Percentiles rank a stretch among this genome's conserved stretches.
Evolutionary conservation across 2,113 vertebrate species (phyloP).

Genomic region (Romanogobio albipinnatus): DNA sequence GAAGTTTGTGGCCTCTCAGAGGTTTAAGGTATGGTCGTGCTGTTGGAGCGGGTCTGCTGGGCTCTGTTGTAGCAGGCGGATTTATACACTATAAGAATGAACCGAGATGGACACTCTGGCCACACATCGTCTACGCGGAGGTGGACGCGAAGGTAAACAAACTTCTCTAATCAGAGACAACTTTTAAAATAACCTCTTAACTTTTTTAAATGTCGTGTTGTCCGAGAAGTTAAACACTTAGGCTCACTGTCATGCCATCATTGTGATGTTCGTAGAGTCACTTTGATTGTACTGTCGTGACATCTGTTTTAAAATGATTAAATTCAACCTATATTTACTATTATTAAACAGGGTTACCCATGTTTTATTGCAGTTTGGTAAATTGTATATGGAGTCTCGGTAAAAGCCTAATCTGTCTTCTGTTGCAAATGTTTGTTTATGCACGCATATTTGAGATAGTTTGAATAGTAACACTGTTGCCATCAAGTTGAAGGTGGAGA

Average conservation of each 20-base stretch:
- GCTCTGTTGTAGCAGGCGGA: constrained; percentile 40
- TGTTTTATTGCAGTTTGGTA: not conserved
- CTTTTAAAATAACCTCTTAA: not conserved
- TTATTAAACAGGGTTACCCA: not conserved
- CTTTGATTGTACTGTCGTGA: not conserved
- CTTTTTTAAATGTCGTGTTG: not conserved
- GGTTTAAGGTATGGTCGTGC: not conserved
- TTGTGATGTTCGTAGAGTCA: not conserved
- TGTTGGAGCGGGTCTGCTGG: constrained; percentile 40
- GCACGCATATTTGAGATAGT: not conserved
- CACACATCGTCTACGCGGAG: constrained; percentile 52
- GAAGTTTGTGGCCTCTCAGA: constrained; percentile 25
- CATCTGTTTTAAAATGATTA: not conserved
- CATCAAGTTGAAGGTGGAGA: not conserved
- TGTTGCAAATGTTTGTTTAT: not conserved
- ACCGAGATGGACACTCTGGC: constrained; percentile 13
- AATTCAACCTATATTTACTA: not conserved
- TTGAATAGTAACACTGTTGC: not conserved
- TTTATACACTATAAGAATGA: constrained; percentile 21
- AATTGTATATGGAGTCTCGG: not conserved
- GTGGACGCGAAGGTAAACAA: constrained; percentile 46
- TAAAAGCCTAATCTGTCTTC: not conserved
- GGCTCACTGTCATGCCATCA: not conserved
- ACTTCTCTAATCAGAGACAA: not conserved
- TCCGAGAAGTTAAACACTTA: not conserved